Evolutionary conservation across 2,113 vertebrate species (phyloP).

Genomic region (Spizaetus ornatus): DNA sequence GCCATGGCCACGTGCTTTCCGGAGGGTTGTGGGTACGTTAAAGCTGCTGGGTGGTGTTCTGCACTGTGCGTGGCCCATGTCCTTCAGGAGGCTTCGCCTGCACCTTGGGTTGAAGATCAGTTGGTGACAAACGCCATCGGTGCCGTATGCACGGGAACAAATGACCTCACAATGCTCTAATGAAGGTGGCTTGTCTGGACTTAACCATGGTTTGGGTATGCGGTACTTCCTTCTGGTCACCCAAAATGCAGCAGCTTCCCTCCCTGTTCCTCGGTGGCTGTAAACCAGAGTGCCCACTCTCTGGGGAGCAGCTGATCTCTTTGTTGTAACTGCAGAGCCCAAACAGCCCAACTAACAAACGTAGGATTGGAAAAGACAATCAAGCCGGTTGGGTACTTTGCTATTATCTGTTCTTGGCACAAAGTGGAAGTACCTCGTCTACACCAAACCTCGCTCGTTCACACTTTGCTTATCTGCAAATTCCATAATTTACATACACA

Average conservation of each 20-base stretch:
- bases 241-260: neutral
- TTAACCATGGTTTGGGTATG: neutral
- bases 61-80: accelerated
- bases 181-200: neutral
- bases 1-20: accelerated
- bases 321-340: neutral
- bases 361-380: neutral
- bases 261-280: neutral
- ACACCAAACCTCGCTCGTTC: neutral
- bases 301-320: neutral
- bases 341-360: neutral
- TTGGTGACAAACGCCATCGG: accelerated
- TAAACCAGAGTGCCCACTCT: neutral
- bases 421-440: neutral
- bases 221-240: neutral
- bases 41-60: neutral
- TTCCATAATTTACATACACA: neutral
- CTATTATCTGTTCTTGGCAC: neutral
- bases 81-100: neutral
- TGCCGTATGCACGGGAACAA: neutral
- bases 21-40: accelerated
- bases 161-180: neutral
- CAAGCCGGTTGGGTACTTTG: accelerated
- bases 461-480: neutral
- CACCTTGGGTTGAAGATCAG: neutral